Evolutionary conservation across 2,113 vertebrate species (phyloP).

Genomic region (Ammospiza nelsoni): DNA sequence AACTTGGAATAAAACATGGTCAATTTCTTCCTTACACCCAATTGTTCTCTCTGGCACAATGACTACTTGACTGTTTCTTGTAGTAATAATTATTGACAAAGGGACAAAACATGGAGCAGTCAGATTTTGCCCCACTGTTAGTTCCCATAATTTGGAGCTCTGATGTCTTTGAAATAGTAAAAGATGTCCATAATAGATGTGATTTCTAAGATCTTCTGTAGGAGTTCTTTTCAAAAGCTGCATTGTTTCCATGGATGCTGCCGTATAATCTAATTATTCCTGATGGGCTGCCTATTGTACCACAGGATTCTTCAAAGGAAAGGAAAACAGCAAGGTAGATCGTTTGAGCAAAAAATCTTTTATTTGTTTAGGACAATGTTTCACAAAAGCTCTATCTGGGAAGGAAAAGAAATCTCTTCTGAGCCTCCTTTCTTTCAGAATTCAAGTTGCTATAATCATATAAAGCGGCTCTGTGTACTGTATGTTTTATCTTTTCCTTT

Average conservation of each 20-base stretch:
- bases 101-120: constrained; percentile 36
- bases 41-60: background rate
- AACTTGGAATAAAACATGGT: background rate
- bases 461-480: constrained; percentile 40
- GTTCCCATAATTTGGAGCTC: constrained; percentile 66
- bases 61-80: constrained; percentile 60
- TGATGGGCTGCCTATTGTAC: constrained; percentile 68
- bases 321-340: constrained; percentile 72
- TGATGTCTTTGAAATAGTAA: constrained; percentile 53
- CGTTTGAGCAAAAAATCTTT: constrained; percentile 71
- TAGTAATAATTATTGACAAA: constrained; percentile 64
- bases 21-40: background rate
- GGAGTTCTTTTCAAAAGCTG: constrained; percentile 62
- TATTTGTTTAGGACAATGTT: constrained; percentile 73
- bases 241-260: constrained; percentile 68
- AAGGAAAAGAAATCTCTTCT: constrained; percentile 67
- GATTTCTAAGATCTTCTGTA: constrained; percentile 68
- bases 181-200: constrained; percentile 69
- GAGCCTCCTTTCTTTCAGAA: constrained; percentile 60
- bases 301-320: constrained; percentile 62
- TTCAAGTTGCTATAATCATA: constrained; percentile 58
- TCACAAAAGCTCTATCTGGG: constrained; percentile 66
- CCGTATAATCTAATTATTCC: constrained; percentile 75
- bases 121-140: constrained; percentile 46
- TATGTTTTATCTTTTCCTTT: constrained; percentile 65